Evolutionary conservation across 2,113 vertebrate species (phyloP), one percentile per base, ranked within the genome.

Genomic region (Xenopus laevis): DNA sequence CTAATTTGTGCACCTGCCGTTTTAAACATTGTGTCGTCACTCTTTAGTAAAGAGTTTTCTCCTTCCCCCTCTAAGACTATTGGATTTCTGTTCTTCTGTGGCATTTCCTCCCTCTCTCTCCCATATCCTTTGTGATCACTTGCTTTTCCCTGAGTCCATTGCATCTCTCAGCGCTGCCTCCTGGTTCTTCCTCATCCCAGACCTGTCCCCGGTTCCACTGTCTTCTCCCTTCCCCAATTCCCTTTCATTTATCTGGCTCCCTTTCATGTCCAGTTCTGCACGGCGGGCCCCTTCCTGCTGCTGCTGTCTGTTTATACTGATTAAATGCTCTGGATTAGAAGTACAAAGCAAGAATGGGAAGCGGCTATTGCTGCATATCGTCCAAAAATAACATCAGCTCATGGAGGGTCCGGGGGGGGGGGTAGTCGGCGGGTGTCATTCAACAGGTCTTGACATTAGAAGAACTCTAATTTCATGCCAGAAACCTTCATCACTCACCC

Each of bases 271-370:
- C 65, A 4, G 45, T 55, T 21, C 72, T n/a, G 64, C 30, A 64
- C 33, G 52, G 47, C 9, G 30, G 72, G 46, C 72, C 30, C 30
- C n/a, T 76, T 76, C 73, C 73, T 76, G 66, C 73, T 44, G 23
- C 13, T 16, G 57, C 73, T 76, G 47, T 69, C 66, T 76, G 73
- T 69, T 63, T 69, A 69, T 64, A 33, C 66, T 63, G 73, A 76
- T 76, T 69, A 69, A 27, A 21, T 20, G 20, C 15, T 21, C 46
- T n/a, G 44, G 18, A 63, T 63, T 33, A 63, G 40, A 23, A 71
- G 13, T 52, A 63, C 59, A 63, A 71, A 63, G 70, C 59, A 13
- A 59, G 17, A 46, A 57, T 58, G 27, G 57, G 44, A 16, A 40
- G 33, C 33, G 33, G 33, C 33, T 40, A 40, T 40, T 40, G 33